A percentile compares a stretch with the other conserved stretches of the same genome.
Conservation (phyloP, 1,140 invertebrate species). For the Lasioglossum baleicum region DNA sequence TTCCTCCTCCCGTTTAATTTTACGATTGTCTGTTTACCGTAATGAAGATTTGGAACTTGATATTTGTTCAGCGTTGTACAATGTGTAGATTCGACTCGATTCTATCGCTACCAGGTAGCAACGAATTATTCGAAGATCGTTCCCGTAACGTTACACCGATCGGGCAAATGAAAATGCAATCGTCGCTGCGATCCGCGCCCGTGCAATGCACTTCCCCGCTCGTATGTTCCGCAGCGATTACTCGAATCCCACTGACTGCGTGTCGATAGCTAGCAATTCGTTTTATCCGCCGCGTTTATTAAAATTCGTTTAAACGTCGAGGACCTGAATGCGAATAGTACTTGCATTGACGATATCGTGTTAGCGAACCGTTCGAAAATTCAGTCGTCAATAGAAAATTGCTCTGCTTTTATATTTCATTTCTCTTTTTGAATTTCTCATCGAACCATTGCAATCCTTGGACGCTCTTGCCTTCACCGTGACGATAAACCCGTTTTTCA, state of each 20-base stretch:
- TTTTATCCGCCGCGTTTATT: not conserved
- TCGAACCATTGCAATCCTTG: too few species aligned
- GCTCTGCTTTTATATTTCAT: too few species aligned
- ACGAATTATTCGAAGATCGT: not conserved
- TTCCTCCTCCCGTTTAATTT: too few species aligned
- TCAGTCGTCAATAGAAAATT: not conserved
- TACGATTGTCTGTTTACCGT: too few species aligned
- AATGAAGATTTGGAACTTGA: too few species aligned
- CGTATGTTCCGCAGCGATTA: constrained; percentile 13
- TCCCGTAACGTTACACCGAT: constrained; percentile 1
- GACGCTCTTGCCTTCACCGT: too few species aligned
- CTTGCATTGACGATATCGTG: not conserved
- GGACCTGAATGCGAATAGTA: not conserved
- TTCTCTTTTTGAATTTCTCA: too few species aligned
- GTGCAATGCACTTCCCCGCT: not conserved
- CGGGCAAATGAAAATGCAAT: constrained; percentile 6
- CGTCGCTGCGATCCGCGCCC: not conserved
- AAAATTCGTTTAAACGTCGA: constrained; percentile 6
- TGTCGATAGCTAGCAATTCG: not conserved
- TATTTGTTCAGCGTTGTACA: too few species aligned
- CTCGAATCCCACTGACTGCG: not conserved
- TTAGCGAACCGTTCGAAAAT: not conserved
- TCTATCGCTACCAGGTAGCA: not conserved
- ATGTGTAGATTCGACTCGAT: not conserved
- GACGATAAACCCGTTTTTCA: too few species aligned